Evolutionary conservation across 2,113 vertebrate species (phyloP), one percentile per base, ranked within the genome.

Genomic region (Maccullochella peelii): DNA sequence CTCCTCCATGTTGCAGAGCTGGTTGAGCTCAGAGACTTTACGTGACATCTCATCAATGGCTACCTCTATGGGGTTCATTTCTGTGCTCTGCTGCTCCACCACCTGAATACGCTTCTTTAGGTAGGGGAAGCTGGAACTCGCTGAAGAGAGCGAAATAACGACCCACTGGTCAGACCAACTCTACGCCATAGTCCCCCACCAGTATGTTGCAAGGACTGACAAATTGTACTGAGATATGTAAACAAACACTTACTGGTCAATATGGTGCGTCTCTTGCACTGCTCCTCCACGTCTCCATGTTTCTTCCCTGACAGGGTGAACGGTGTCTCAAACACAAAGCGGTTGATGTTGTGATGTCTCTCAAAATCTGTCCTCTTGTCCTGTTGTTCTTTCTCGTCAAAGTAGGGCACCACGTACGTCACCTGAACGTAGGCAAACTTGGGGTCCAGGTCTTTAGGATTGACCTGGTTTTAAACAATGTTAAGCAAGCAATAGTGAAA

Each of bases 21-120:
- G 97, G 73, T 97, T 99, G 80, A 99, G 98, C 91, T 99, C 98
- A 0, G 96, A 97, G 68, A 99, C 97, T 69, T 99, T 99, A 52
- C 95, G 97, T 57, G 98, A 97, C 98, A 99, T 99, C 94, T 99
- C 98, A 52, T 99, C 98, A n/a, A 99, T 99, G 0, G 98, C 98
- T n/a, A 99, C 98, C 86, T 99, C 98, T 0, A 99, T 97, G 0
- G 98, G 98, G 87, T 99, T 99, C 95, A 99, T 96, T 79, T 99
- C 98, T 1, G 97, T 97, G 93, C 97, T 98, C 27, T 97, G 97
- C 63, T 99, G 98, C 89, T 97, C 97, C 65, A 99, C 86, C 83
- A 99, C 98, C 89, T 99, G 97, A 69, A 99, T 98, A 7, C 98
- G 95, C 87, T 99, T 99, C 95, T 99, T 99, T 82, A 99, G 95